Percentiles rank a stretch among this genome's conserved stretches.
Conservation (phyloP, 2,888 invertebrate genomes). For the Tipula confusa region DNA sequence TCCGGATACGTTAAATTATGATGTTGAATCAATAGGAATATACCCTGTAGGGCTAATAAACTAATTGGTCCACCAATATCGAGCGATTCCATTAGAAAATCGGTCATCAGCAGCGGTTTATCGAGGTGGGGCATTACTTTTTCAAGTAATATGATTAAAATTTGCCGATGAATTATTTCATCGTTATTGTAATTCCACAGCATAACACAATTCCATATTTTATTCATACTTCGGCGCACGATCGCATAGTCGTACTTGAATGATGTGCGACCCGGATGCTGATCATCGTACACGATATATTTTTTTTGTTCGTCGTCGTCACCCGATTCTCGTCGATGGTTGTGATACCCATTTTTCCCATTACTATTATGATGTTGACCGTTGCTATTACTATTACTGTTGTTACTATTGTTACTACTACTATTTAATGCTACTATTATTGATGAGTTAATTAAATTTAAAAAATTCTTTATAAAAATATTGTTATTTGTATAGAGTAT, state of each 20-base stretch:
- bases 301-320: neutral
- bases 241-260: conserved; percentile 54
- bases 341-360: neutral
- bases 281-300: neutral
- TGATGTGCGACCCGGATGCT: neutral
- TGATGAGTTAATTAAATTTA: conserved; percentile 58
- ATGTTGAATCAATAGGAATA: conserved; percentile 81
- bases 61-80: conserved; percentile 83
- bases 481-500: conserved; percentile 46
- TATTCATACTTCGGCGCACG: conserved; percentile 59
- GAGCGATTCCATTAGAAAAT: conserved; percentile 86
- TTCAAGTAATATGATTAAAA: conserved; percentile 77
- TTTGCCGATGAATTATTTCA: conserved; percentile 66
- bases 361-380: conserved; percentile 34
- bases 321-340: conserved; percentile 40
- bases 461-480: conserved; percentile 59
- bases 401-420: conserved; percentile 39
- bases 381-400: conserved; percentile 40
- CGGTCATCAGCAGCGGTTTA: conserved; percentile 78
- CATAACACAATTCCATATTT: conserved; percentile 73
- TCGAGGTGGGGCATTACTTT: conserved; percentile 74
- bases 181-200: conserved; percentile 63
- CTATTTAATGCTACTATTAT: neutral
- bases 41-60: conserved; percentile 85
- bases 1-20: conserved; percentile 94